Percentiles rank a stretch among this genome's conserved stretches.
phyloP scores from a whole-genome alignment of 2,113 vertebrate species.

The Ptilorrhoa leucosticta region DNA sequence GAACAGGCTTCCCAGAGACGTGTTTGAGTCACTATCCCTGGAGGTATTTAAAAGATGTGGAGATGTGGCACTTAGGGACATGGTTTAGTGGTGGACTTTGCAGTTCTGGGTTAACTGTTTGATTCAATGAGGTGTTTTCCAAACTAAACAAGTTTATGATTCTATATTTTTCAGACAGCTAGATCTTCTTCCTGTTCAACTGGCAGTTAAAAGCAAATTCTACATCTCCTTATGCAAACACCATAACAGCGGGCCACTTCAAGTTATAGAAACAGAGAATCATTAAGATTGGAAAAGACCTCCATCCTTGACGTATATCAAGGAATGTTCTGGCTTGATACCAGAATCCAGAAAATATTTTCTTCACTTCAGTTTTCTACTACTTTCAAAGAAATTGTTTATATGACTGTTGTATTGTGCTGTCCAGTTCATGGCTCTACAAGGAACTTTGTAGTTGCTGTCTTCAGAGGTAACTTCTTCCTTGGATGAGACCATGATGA shows the following conservation, averaged over 20 bases:
- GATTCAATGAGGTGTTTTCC: not conserved
- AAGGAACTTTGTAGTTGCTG: not conserved
- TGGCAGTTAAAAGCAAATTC: not conserved
- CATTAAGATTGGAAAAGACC: not conserved
- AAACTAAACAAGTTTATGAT: not conserved
- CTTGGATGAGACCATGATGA: not conserved
- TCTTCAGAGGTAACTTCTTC: not conserved
- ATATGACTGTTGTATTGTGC: not conserved
- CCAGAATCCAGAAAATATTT: not conserved
- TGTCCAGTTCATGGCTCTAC: not conserved
- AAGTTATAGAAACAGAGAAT: not conserved
- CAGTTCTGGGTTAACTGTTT: not conserved
- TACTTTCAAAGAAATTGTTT: not conserved
- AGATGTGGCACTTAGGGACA: not conserved
- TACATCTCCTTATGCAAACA: not conserved
- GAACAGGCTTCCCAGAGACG: not conserved
- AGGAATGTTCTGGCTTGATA: not conserved
- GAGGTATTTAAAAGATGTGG: not conserved
- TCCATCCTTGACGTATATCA: not conserved
- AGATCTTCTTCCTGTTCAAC: not conserved
- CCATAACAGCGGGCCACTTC: not conserved
- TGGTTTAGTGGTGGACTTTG: fast-evolving
- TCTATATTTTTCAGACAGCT: not conserved
- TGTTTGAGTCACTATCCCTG: not conserved
- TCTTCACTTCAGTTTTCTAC: not conserved